phyloP scores from a whole-genome alignment of 2,797 vertebrate genomes.

The Podargus strigoides region DNA sequence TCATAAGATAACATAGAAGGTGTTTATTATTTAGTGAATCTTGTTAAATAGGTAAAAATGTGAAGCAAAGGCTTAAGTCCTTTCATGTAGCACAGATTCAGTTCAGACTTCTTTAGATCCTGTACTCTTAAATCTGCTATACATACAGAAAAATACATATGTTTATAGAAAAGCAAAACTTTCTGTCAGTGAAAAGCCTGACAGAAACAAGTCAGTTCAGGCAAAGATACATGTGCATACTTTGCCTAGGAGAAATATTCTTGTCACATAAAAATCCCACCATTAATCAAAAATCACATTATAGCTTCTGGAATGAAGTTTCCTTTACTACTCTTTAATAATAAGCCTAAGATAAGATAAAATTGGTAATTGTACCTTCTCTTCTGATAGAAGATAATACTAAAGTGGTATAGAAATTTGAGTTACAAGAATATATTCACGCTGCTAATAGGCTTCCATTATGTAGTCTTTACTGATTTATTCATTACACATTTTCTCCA shows the following conservation, averaged over 20 bases:
- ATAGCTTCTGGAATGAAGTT: constrained; percentile 78
- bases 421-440: constrained; percentile 79
- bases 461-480: constrained; percentile 76
- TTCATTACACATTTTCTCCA: constrained; percentile 73
- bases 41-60: constrained; percentile 45
- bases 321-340: constrained; percentile 79
- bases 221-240: constrained; percentile 60
- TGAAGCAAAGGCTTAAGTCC: neutral
- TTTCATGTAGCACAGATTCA: neutral
- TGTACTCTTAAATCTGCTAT: neutral
- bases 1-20: neutral
- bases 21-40: neutral
- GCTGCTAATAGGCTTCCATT: constrained; percentile 80
- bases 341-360: constrained; percentile 80
- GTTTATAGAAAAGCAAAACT: constrained; percentile 19
- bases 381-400: constrained; percentile 80
- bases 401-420: constrained; percentile 79
- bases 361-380: constrained; percentile 80
- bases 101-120: neutral
- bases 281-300: constrained; percentile 86
- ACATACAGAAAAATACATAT: neutral
- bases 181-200: constrained; percentile 38
- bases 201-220: constrained; percentile 72
- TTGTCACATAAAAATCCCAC: constrained; percentile 81
- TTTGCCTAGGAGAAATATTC: constrained; percentile 80